Base-by-base conservation (phyloP, 2,113 vertebrate species). In the human region DNA sequence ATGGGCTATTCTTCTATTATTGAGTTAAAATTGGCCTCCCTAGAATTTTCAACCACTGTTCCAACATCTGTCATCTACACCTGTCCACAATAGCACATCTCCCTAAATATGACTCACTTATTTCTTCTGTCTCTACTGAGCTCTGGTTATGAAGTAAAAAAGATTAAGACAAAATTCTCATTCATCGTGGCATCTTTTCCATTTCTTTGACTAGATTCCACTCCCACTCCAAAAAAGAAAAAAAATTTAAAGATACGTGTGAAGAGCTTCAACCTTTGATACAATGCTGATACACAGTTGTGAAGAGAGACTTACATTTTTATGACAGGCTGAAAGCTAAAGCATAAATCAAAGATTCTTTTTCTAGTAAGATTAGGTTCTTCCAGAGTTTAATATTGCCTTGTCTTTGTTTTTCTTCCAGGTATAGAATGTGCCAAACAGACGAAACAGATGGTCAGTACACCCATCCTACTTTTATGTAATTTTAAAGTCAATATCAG, bases 331-430 rank as follows among this genome's bases (percentile, higher is more conserved):
- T 90, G 35, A 94, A 35, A 83, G 6, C 9, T 83, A 72, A 93
- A 68, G 72, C 25, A 87, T 73, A 79, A 96, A 55, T 83, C 25
- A 82, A 52, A 86, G 59, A 83, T 76, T 79, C 50, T 66, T 85
- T 70, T 80, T 82, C 57, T 75, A 57, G 64, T 55, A 78, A 40
- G 13, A 55, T 68, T 70, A 68, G 2, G 3, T 35, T 68, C 25
- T 84, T 68, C 45, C 43, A 86, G 32, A 93, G 35, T 90, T 89
- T 88, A 59, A 80, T 48, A 52, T 79, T 87, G 16, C 73, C 30
- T 59, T 81, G 1, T 92, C 27, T 92, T 88, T 89, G 25, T 40
- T 94, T 93, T 86, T 70, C 87, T 66, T 90, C 8, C 55, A 97
- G 92, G 79, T 35, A 30, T 55, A 52, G 90, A 84, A 43, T 81